Base-by-base conservation (phyloP, 2,888 invertebrate species). In the Tetragonula carbonaria region DNA sequence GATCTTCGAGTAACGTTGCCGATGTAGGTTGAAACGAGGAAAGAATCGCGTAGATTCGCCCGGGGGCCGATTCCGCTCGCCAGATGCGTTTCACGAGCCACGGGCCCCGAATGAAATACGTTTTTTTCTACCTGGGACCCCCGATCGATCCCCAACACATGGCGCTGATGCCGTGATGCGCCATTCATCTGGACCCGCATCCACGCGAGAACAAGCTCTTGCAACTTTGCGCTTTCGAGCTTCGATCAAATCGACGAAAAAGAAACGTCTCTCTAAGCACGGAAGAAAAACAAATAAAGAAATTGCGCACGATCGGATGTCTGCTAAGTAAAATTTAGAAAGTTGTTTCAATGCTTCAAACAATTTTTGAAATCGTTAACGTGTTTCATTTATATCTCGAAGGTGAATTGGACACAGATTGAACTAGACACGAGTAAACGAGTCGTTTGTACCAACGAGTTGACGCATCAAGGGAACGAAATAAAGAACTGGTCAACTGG, bases 61-160 rank as follows among this genome's bases (percentile, higher is more conserved):
- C 78, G 82, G 45, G 86, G 86, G 28, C 28, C 78, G 88, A 83
- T 90, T 88, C 89, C 92, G 92, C 92, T 92, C 92, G 92, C 92
- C 92, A 92, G 92, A 92, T 92, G 92, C 90, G 92, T 91, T 71
- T 84, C 75, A 84, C 84, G 82, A 75, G 67, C 81, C 81, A 21
- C 84, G 86, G 85, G 82, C 84, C 85, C 45, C 80, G 84, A 79
- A 51, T 18, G 53, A 38, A 74, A 81, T 82, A 86, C 85, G 89
- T 33, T 91, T 92, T 28, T 92, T 92, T 92, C 92, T 92, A 92
- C 92, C 92, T 92, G 92, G 91, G 91, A 88, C 90, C 91, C 88
- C 91, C 92, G 91, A 91, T 92, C 88, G 84, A 87, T 45, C 89
- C 88, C 80, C 88, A 91, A 90, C 92, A 92, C 91, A 92, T 92